phyloP scores from a whole-genome alignment of 2,113 vertebrate genomes.

The Garra rufa region DNA sequence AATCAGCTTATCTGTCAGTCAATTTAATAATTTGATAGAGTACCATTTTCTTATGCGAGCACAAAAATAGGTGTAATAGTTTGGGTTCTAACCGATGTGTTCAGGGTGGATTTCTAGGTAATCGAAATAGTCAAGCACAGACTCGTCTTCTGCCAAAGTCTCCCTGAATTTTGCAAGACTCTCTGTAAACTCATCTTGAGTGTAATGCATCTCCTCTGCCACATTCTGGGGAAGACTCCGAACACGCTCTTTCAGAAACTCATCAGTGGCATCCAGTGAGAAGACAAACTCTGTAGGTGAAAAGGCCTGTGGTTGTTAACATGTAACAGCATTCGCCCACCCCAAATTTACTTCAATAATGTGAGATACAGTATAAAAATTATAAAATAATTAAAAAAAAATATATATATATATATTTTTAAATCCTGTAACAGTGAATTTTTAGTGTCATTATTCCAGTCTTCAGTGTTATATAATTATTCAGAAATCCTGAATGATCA shows the following conservation, averaged over 20 bases:
- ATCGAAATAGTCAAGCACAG: conserved; percentile 90
- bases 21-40: neutral
- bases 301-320: conserved; percentile 26
- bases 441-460: neutral
- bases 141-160: conserved; percentile 76
- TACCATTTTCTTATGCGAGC: neutral
- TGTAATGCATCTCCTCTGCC: conserved; percentile 79
- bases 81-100: conserved; percentile 80
- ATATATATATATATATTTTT: too few relatives aligned
- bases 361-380: neutral
- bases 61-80: neutral
- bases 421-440: neutral
- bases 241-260: conserved; percentile 84
- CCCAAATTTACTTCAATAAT: neutral
- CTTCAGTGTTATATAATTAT: neutral
- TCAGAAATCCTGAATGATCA: too few relatives aligned
- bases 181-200: conserved; percentile 78
- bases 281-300: conserved; percentile 82
- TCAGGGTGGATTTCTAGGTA: conserved; percentile 89
- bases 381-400: too few relatives aligned
- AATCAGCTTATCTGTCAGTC: neutral
- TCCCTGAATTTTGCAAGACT: conserved; percentile 79
- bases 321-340: neutral
- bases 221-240: conserved; percentile 81
- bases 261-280: conserved; percentile 83